Conservation (phyloP, 2,888 invertebrate genomes). For the Hedychridium roseum region DNA sequence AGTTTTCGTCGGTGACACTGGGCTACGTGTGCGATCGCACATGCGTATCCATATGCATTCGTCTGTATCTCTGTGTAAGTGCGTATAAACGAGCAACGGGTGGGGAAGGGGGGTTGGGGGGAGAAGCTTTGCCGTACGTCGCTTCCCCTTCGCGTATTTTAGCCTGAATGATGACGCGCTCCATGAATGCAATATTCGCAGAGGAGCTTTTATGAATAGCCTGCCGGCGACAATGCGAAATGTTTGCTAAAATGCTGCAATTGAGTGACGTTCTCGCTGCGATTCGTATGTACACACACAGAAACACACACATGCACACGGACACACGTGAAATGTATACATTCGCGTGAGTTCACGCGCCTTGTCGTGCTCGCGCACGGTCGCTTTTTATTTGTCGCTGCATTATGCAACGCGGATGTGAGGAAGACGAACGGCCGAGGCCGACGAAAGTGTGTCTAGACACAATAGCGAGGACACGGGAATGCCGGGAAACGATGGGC, state of each 20-base stretch:
- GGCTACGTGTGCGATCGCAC: too few species aligned
- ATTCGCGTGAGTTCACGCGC: not conserved
- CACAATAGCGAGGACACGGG: too few species aligned
- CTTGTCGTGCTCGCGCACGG: not conserved
- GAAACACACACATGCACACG: too few species aligned
- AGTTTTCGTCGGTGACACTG: too few species aligned
- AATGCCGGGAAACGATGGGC: not conserved
- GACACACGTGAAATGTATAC: too few species aligned
- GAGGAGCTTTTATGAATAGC: conserved; percentile 13
- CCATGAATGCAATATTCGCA: conserved; percentile 7
- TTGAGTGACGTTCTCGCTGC: too few species aligned
- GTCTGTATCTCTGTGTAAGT: too few species aligned
- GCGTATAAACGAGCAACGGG: too few species aligned
- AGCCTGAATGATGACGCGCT: not conserved
- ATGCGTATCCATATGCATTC: too few species aligned
- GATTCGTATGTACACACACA: too few species aligned
- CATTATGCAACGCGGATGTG: too few species aligned
- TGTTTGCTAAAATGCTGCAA: conserved; percentile 9
- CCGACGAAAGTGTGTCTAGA: too few species aligned
- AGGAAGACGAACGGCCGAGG: not conserved
- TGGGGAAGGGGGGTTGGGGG: conserved; percentile 22
- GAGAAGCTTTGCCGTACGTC: conserved; percentile 18
- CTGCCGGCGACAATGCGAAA: conserved; percentile 16
- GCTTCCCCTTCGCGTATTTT: conserved; percentile 12
- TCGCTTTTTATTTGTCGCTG: not conserved